Evolutionary conservation across 2,888 invertebrate genomes (phyloP).

Genomic region (Eremobia ochroleuca): DNA sequence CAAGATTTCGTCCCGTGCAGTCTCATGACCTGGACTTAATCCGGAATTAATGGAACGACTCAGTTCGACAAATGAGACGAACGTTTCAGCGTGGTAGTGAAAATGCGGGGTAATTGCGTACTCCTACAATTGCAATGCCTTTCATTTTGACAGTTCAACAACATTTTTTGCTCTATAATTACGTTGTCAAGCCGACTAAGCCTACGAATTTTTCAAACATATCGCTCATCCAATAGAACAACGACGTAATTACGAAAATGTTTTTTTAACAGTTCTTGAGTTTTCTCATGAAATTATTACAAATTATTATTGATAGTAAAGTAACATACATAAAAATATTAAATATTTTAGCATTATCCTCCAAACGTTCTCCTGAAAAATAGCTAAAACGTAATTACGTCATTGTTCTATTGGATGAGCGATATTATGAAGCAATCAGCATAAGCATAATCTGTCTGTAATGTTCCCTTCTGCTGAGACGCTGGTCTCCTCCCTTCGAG

Average conservation of each 20-base stretch:
- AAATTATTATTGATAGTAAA: no score
- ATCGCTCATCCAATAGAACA: no score
- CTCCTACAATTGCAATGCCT: neutral
- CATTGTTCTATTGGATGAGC: no score
- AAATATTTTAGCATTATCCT: no score
- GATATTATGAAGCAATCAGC: neutral
- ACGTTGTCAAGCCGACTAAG: neutral
- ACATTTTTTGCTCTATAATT: neutral
- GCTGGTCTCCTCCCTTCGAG: neutral
- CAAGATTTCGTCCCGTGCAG: slow-evolving; percentile 2
- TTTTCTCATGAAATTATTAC: no score
- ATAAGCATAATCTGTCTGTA: neutral
- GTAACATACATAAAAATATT: no score
- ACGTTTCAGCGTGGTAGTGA: slow-evolving; percentile 22
- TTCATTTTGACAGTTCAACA: neutral
- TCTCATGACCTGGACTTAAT: slow-evolving; percentile 28
- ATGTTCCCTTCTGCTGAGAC: neutral
- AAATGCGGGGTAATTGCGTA: neutral
- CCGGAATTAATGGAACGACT: slow-evolving; percentile 22
- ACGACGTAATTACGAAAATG: no score
- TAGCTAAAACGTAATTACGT: no score
- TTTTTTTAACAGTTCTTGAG: no score
- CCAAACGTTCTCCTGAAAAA: no score
- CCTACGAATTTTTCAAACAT: neutral
- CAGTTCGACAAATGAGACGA: slow-evolving; percentile 1